Conservation (phyloP, 2,888 invertebrate species). For the Coronaproctus castanopsis region DNA sequence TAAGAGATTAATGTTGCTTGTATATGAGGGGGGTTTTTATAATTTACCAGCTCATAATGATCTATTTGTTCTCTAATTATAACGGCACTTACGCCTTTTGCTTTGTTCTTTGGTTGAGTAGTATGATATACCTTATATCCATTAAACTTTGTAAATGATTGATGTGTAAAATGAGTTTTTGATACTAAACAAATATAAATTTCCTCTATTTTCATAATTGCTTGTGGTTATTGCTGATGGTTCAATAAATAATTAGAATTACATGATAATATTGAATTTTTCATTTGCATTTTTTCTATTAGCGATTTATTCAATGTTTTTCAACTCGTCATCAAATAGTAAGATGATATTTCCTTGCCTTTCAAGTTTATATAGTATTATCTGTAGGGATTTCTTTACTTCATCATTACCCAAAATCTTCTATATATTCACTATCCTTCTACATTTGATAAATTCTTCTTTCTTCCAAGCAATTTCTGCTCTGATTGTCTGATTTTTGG, state of each 20-base stretch:
- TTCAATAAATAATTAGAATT: background rate
- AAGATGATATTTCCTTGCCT: background rate
- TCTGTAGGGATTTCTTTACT: background rate
- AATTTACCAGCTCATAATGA: background rate
- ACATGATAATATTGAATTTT: background rate
- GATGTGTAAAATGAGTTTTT: background rate
- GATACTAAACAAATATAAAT: background rate
- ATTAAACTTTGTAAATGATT: background rate
- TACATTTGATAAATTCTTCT: background rate
- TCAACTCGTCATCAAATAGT: background rate
- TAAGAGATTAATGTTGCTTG: background rate
- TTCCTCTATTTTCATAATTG: background rate
- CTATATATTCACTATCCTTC: background rate
- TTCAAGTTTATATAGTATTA: background rate
- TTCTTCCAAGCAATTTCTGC: background rate
- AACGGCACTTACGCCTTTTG: background rate
- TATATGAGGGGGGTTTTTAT: background rate
- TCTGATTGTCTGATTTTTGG: background rate
- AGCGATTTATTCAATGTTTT: background rate
- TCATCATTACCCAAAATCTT: background rate
- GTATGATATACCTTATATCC: background rate
- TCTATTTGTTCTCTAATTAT: background rate
- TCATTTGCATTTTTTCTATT: background rate
- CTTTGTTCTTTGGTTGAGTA: background rate
- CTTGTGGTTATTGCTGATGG: background rate